These are phyloP conservation scores for Microctenopoma stevenorrisi DNA, from an alignment of 2,797 vertebrate species.

Conservation along the genomic window DNA sequence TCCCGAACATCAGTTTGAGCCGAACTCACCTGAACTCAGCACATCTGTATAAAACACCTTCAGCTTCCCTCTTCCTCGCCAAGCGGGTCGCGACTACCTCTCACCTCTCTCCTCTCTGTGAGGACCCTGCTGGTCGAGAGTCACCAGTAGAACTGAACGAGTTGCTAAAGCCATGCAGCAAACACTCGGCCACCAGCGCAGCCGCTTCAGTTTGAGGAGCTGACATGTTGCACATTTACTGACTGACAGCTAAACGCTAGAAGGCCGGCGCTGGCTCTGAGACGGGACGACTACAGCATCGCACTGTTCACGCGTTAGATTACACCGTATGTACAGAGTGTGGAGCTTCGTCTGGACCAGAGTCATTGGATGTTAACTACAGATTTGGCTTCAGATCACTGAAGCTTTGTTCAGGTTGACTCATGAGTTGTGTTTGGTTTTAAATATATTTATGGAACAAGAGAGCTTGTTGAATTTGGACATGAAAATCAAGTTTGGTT, in stretches of 20 bases:
- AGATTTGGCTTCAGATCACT: neutral
- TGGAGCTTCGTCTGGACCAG: neutral
- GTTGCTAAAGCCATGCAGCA: neutral
- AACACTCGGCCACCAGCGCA: neutral
- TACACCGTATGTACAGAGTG: slow-evolving; percentile 15
- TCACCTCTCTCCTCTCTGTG: neutral
- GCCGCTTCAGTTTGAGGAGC: neutral
- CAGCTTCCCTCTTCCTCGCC: neutral
- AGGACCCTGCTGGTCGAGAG: neutral
- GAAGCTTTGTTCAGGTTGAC: neutral
- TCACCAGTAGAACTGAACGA: neutral
- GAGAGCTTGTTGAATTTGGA: no score
- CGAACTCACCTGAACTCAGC: neutral
- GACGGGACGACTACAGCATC: neutral
- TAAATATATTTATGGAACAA: no score
- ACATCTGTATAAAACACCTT: neutral
- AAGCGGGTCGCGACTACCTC: neutral
- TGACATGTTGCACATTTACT: neutral
- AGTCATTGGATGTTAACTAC: slow-evolving; percentile 1
- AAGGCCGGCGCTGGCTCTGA: slow-evolving; percentile 10
- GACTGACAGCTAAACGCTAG: slow-evolving; percentile 2
- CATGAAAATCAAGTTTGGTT: no score
- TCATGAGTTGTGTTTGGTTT: neutral
- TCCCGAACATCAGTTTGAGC: neutral
- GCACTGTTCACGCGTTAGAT: neutral